Conservation (phyloP, 2,113 vertebrate species). For the Mastomys coucha region DNA sequence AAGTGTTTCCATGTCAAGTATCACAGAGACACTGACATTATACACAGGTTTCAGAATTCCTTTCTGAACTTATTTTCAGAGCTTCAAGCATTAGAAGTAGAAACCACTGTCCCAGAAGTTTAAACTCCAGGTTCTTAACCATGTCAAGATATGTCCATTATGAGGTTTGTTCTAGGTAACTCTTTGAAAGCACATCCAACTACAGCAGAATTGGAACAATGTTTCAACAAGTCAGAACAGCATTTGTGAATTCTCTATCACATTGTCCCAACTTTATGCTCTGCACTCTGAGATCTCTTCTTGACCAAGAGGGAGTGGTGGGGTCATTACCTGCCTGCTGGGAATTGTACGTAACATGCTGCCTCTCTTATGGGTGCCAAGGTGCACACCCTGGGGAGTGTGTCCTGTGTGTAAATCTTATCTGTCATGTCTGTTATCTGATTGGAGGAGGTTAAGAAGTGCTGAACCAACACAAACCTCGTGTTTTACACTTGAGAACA, state of each 20-base stretch:
- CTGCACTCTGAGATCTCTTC: neutral
- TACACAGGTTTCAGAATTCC: neutral
- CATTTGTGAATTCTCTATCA: neutral
- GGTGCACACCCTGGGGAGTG: slow-evolving; percentile 58
- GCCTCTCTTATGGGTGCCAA: neutral
- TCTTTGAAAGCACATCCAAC: neutral
- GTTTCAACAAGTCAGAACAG: neutral
- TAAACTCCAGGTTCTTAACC: neutral
- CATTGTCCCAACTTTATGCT: neutral
- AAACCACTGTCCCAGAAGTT: neutral
- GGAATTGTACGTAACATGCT: neutral
- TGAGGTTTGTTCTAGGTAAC: neutral
- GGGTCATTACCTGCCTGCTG: slow-evolving; percentile 7
- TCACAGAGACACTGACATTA: neutral
- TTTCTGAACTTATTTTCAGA: neutral
- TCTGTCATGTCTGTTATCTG: slow-evolving; percentile 67
- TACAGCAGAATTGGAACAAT: neutral
- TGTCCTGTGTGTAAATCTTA: slow-evolving; percentile 63
- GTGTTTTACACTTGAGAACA: slow-evolving; percentile 34
- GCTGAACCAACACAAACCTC: slow-evolving; percentile 47
- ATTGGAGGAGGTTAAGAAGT: slow-evolving; percentile 57
- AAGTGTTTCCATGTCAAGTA: neutral
- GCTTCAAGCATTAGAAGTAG: neutral
- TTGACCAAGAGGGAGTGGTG: neutral
- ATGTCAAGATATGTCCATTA: neutral